Base-by-base conservation (phyloP, 2,888 invertebrate genomes). In the Lasioglossum vierecki region DNA sequence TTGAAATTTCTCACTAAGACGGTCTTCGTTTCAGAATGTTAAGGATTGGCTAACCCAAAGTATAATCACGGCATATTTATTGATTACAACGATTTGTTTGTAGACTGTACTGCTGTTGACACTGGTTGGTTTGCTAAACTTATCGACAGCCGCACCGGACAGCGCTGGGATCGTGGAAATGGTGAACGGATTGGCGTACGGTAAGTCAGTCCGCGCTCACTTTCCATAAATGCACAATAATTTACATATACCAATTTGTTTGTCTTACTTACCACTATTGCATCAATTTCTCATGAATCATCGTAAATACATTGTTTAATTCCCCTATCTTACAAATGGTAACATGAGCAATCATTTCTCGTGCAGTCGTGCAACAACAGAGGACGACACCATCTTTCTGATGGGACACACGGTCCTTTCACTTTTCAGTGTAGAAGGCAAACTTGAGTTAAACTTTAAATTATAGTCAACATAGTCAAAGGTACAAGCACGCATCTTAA, bases 131-230 rank as follows among this genome's bases (percentile, higher is more conserved):
- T 30, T 89, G 63, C 15, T 88, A n/a, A 82, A 83, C 46, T 83
- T 88, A 87, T 86, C 89, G 80, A 76, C 86, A 75, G 91, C 91
- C 30, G 60, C 80, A 39, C 93, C 95, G 26, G 95, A 95, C 83
- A 95, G 95, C 82, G 95, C 95, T 26, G 95, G 95, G n/a, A 92
- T 94, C 57, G 94, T 95, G n/a, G 93, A 93, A 81, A 94, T 95
- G 93, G 91, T 92, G 49, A 93, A 94, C 66, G 95, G 95, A 85
- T 91, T 95, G 73, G 95, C 95, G 53, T 95, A 95, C 84, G 95
- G 95, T 95, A 91, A 93, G 93, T 85, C 46, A 80, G 80, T 57
- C 13, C 30, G 1, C 26, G 2, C 26, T 35, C 46, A 53, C 57
- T 72, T 83, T 66, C 46, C 30, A 22, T 26, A 26, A 4, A 11